phyloP scores from a whole-genome alignment of 2,113 vertebrate genomes.

The Erythrolamprus reginae region DNA sequence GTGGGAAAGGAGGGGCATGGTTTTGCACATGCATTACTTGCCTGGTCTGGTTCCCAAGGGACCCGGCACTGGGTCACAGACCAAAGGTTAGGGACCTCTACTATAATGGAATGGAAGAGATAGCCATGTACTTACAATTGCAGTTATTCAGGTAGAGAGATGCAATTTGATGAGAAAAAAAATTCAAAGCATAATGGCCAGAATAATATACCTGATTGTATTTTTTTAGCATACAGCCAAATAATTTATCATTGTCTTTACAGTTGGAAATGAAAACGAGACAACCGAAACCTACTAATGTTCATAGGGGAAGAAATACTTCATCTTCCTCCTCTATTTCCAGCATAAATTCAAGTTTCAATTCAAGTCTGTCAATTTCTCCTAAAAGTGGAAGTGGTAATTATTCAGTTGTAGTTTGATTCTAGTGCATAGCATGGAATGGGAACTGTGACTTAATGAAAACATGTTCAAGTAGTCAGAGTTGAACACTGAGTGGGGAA shows the following conservation, averaged over 20 bases:
- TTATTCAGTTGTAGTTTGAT: neutral
- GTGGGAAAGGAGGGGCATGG: neutral
- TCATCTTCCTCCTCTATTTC: constrained; percentile 66
- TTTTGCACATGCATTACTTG: neutral
- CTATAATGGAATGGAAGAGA: neutral
- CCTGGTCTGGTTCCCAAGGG: no score
- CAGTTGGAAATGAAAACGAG: constrained; percentile 62
- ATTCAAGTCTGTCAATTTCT: constrained; percentile 70
- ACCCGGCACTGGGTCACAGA: no score
- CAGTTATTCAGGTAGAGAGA: neutral
- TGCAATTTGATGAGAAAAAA: neutral
- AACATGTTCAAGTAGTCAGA: neutral
- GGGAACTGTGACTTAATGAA: neutral
- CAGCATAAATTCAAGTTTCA: constrained; percentile 64
- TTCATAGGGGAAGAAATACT: constrained; percentile 50
- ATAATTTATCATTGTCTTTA: neutral
- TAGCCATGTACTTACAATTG: neutral
- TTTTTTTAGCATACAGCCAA: neutral
- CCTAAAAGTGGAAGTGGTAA: constrained; percentile 72
- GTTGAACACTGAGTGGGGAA: neutral
- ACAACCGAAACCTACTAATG: constrained; percentile 65
- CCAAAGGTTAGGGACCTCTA: neutral
- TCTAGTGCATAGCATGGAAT: neutral
- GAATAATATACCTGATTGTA: neutral
- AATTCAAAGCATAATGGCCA: neutral